Base-by-base conservation (phyloP, 2,797 vertebrate species). In the Eulemur albifrons region DNA sequence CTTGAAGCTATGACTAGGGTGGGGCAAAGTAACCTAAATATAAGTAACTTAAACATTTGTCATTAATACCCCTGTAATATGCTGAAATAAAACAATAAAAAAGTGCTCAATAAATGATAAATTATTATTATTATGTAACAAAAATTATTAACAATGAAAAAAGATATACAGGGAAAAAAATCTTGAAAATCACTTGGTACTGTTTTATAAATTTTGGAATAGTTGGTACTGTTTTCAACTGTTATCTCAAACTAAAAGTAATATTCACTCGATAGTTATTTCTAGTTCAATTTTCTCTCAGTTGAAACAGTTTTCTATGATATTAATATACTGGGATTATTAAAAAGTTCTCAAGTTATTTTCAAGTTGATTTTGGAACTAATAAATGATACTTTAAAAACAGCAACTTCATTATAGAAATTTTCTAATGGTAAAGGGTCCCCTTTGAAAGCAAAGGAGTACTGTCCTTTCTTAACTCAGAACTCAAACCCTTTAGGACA, bases 291-390 rank as follows among this genome's bases (percentile, higher is more conserved):
- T 89, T 43, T 91, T 84, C 45, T 84, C 59, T 82, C 38, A 52
- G 50, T 18, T 88, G 32, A 94, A 95, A 61, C 2, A 45, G 18
- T 67, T 77, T 80, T 76, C 72, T 70, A 57, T n/a, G 65, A 45
- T 90, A 67, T 40, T 80, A 40, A 38, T 90, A 2, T 67, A 40
- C 2, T 67, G 10, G 27, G 63, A 86, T 81, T 81, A 88, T 65
- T 87, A 59, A 79, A 92, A 94, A 32, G 23, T 69, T 45, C 20
- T 77, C 14, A 90, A 87, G 9, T 48, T 9, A 23, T 77, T 87
- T 96, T 85, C 35, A 80, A 88, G 87, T 69, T 90, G 9, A 69
- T 90, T 89, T 96, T 88, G 14, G 43, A 89, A 73, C 92, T 91
- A 83, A 81, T 80, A 84, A 83, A 54, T 79, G 30, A 80, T 63